Evolutionary conservation across 1,140 invertebrate genomes (phyloP), one percentile per base, ranked within the genome.

Genomic region (Heliothis virescens): DNA sequence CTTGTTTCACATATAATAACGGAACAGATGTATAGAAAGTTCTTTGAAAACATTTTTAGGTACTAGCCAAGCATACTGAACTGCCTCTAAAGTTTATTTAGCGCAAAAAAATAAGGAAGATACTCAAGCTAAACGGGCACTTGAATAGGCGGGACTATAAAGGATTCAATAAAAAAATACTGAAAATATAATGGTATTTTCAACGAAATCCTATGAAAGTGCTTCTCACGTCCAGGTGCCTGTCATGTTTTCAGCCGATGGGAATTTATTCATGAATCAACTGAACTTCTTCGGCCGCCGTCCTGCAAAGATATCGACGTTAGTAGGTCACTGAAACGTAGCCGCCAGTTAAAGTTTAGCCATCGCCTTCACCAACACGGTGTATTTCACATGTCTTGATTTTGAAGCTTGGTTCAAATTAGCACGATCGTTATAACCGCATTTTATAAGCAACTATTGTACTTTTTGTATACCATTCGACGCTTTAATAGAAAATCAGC

Each of bases 201-300:
- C n/a, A 55, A 55, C 7, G 7, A 9, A 1, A 41, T 41, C 1
- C 4, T 41, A 41, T 71, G 26, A 71, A 53, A 12, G 1, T 26
- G 7, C 16, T n/a, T n/a, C n/a, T 53, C 10, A 55, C 12, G 21
- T 55, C 16, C 18, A 55, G 21, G 3, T 5, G 34, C 67, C 10
- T 29, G 67, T 72, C 52, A 55, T 53, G 67, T 16, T 34, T 16
- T 72, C 50, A 62, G 60, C 52, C 21, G 47, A 60, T 55, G 57
- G 21, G 69, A 76, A 80, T 67, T 78, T 78, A 79, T 79, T 79
- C 78, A 79, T 78, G 67, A 65, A 55, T 69, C 29, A 73, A 69
- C 59, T 73, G 67, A 63, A 18, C 62, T 16, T 74, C 48, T 16
- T 67, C 5, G 26, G 29, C 69, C 18, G 9, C 29, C 21, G 15